phyloP scores from a whole-genome alignment of 2,113 vertebrate species.

The Mus pahari region DNA sequence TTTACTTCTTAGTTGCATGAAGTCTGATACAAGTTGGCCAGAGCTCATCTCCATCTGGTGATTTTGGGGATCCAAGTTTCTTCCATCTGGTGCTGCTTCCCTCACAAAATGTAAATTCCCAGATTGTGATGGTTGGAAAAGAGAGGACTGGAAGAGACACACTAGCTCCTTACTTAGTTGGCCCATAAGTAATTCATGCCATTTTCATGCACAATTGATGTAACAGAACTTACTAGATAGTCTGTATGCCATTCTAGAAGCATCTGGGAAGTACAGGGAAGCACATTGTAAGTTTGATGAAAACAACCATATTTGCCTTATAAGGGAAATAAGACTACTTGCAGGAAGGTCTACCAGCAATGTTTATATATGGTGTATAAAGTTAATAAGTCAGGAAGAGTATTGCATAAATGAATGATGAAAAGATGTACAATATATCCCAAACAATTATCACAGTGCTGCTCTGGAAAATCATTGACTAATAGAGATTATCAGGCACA shows the following conservation, averaged over 20 bases:
- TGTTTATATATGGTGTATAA: not conserved
- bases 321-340: conserved; percentile 1
- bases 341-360: conserved; percentile 4
- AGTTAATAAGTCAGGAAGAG: not conserved
- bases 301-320: not conserved
- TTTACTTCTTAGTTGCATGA: conserved; percentile 25
- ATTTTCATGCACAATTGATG: not conserved
- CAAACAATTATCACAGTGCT: not conserved
- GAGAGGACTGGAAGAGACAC: conserved; percentile 22
- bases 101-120: conserved; percentile 1
- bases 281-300: not conserved
- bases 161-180: not conserved
- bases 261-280: not conserved
- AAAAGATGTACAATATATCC: not conserved
- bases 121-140: conserved; percentile 2
- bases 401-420: not conserved
- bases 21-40: conserved; percentile 35
- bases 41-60: conserved; percentile 48
- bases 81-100: conserved; percentile 20
- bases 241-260: not conserved
- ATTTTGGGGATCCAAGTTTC: not conserved
- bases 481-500: not conserved
- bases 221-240: conserved; percentile 5
- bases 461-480: not conserved
- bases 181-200: not conserved